Conservation (phyloP, 1,140 invertebrate species). For the Lucilia sericata region DNA sequence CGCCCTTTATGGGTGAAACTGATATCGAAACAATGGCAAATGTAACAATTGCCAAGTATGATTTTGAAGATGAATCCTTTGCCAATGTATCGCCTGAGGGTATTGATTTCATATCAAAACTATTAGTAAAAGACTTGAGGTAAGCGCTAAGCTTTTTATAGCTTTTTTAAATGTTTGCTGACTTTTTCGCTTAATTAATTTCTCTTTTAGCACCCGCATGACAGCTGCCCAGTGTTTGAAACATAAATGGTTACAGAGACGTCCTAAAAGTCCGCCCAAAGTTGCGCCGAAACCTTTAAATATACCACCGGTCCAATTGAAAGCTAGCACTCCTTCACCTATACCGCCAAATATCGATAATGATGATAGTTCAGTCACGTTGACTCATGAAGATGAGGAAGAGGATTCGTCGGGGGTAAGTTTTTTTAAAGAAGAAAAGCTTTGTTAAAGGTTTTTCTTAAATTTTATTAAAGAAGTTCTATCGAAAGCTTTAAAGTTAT, state of each 20-base stretch:
- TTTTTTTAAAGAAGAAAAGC: not conserved
- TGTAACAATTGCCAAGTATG: constrained; percentile 94
- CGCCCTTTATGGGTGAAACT: constrained; percentile 98
- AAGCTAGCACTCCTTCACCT: constrained; percentile 55
- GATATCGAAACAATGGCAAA: constrained; percentile 98
- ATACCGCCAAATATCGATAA: constrained; percentile 52
- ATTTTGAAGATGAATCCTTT: constrained; percentile 95
- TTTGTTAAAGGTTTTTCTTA: not conserved
- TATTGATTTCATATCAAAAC: constrained; percentile 91
- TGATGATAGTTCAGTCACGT: constrained; percentile 45
- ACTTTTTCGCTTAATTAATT: not conserved
- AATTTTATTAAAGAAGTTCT: not conserved
- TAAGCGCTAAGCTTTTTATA: constrained; percentile 71
- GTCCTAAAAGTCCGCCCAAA: constrained; percentile 65
- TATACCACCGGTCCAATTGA: constrained; percentile 60
- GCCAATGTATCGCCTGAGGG: constrained; percentile 91
- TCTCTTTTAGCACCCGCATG: constrained; percentile 75
- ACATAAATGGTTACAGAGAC: constrained; percentile 79
- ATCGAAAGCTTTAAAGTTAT: no score
- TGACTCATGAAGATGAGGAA: constrained; percentile 44
- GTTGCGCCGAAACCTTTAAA: constrained; percentile 54
- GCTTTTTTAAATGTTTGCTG: not conserved
- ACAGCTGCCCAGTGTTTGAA: constrained; percentile 79
- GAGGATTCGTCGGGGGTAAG: constrained; percentile 55
- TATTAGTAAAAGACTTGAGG: constrained; percentile 92